phyloP scores from a whole-genome alignment of 2,797 vertebrate species.

The Megaceryle alcyon region DNA sequence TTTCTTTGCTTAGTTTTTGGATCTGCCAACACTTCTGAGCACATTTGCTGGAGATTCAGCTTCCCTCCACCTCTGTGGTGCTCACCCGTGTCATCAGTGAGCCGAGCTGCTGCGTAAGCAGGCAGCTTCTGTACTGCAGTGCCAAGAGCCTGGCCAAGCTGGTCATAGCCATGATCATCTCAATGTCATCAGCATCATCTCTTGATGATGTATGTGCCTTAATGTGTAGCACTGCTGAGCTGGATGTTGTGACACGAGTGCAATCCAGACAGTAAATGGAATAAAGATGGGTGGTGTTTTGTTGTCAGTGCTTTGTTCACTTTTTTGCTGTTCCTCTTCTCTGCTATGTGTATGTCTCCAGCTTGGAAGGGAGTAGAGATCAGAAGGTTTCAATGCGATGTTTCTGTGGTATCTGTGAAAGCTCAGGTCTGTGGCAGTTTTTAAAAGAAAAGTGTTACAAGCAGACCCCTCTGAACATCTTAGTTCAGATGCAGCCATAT shows the following conservation, averaged over 20 bases:
- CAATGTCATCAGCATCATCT: too few species aligned
- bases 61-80: neutral
- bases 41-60: fast-evolving
- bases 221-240: neutral
- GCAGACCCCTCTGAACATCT: too few species aligned
- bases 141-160: neutral
- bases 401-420: neutral
- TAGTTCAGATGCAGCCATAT: fast-evolving
- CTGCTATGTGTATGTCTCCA: fast-evolving
- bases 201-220: neutral
- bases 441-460: neutral
- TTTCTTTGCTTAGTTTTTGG: neutral
- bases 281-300: neutral
- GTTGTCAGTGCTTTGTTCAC: neutral
- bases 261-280: neutral
- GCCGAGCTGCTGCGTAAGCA: fast-evolving
- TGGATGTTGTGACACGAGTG: fast-evolving
- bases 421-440: neutral
- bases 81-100: fast-evolving
- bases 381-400: neutral
- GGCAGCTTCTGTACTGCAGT: neutral
- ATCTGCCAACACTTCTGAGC: neutral
- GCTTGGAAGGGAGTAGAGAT: neutral
- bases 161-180: fast-evolving
- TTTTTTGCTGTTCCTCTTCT: neutral